Conservation (phyloP, 2,888 invertebrate genomes). For the Kuschelorhynchus macadamiae region DNA sequence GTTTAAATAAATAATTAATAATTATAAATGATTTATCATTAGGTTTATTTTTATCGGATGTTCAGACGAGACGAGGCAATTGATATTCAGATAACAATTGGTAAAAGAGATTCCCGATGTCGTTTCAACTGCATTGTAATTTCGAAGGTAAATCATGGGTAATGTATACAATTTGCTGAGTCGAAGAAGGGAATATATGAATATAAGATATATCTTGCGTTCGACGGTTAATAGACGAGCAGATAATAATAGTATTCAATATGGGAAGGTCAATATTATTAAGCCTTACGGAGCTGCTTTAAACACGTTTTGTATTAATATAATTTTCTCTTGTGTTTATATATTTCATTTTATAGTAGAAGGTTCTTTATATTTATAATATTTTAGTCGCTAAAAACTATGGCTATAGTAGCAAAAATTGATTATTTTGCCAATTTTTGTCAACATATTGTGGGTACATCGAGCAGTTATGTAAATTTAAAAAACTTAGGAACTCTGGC, state of each 20-base stretch:
- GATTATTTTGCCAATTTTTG: too few relatives aligned
- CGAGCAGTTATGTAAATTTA: too few relatives aligned
- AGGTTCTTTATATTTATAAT: too few relatives aligned
- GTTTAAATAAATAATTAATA: not conserved
- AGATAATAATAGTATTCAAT: constrained; percentile 4
- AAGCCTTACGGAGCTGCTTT: not conserved
- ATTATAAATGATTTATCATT: not conserved
- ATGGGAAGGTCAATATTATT: constrained; percentile 7
- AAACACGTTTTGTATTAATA: not conserved
- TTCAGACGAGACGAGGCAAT: not conserved
- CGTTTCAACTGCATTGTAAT: constrained; percentile 3
- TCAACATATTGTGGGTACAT: too few relatives aligned
- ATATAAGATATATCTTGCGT: not conserved
- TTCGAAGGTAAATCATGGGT: constrained; percentile 1
- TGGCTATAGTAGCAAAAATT: too few relatives aligned
- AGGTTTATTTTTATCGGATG: not conserved
- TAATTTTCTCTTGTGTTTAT: not conserved
- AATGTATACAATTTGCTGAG: constrained; percentile 1
- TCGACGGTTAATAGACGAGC: not conserved
- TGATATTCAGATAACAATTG: not conserved
- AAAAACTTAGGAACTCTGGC: too few relatives aligned
- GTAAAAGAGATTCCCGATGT: constrained; percentile 1
- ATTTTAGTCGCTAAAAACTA: too few relatives aligned
- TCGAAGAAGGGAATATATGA: constrained; percentile 2
- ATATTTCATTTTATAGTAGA: not conserved